Base-by-base conservation (phyloP, 2,888 invertebrate species). In the Phyllotreta striolata region DNA sequence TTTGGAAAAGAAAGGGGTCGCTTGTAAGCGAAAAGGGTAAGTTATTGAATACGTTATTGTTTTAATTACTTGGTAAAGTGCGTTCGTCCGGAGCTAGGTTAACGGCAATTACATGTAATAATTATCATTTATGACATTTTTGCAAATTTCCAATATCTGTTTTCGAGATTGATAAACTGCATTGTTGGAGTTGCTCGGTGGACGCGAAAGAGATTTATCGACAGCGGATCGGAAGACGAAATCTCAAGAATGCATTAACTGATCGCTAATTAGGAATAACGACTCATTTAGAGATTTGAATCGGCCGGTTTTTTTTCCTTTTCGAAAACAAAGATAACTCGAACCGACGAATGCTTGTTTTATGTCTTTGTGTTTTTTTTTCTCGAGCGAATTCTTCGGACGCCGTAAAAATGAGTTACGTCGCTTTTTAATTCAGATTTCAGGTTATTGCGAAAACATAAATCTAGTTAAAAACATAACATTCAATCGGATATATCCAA, bases 21-120 rank as follows among this genome's bases (percentile, higher is more conserved):
- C 83, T 38, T 89, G 87, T 78, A 84, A 84, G 71, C 85, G 88
- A 72, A 87, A 87, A 82, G 89, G 89, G 89, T 90, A 80, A 84
- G 84, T 78, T 41, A 24, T 35, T 6, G 10, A 38, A 35, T 37
- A 37, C 39, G n/a, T n/a, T 54, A 34, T 6, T n/a, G n/a, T 10
- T 14, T 14, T n/a, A 39, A 10, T 54, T 37, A 39, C 40, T 7
- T n/a, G 10, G 34, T 14, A 55, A n/a, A 55, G n/a, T 40, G 3
- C 38, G 24, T 6, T 12, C 35, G 38, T 38, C 9, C 7, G 5
- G 24, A 38, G 12, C 12, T 24, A 13, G 38, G 43, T 54, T 44
- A 52, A 52, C 40, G 24, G 46, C 34, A 49, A 58, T 49, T 44
- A 59, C 34, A 39, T 8, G 47, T 54, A 54, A 63, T 58, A 54